Evolutionary conservation across 2,888 invertebrate species (phyloP), one percentile per base, ranked within the genome.

Genomic region (Acholoe squamosa): DNA sequence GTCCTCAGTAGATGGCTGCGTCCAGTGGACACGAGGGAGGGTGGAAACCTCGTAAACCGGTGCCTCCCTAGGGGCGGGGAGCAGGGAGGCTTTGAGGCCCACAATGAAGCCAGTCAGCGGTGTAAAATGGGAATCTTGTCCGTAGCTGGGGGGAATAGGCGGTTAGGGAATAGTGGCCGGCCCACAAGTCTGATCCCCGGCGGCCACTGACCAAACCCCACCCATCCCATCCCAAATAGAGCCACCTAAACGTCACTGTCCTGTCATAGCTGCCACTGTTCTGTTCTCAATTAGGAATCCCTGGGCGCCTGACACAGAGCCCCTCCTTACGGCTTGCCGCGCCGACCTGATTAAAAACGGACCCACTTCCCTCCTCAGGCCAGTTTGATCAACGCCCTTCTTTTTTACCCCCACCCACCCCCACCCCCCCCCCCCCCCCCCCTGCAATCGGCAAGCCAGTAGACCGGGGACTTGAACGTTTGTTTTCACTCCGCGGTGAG

Each of bases 21-120:
- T 54, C 28, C 52, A 52, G 28, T 54, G 86, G 86, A 86, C 86
- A 54, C 7, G 86, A 86, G 52, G 52, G 54, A 54, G 52, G 52
- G 54, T 52, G 31, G 0, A 28, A 52, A 28, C 19, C 25, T 56
- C 86, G 86, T 86, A 86, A 86, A 86, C 54, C 33, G 43, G 31
- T 56, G 54, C 54, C 86, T 86, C 86, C 86, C 86, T 28, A 12
- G 54, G 54, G 86, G 28, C 3, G 52, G 43, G 43, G 43, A 43
- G 43, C 5, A 43, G 5, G 43, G 43, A 1, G 52, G 54, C 54
- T 54, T 54, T 86, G 56, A 86, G 25, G 54, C 14, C 54, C 25
- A 86, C 86, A 86, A 86, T 86, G 86, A 86, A 86, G 86, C 86
- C 86, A 86, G 52, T 86, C 54, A 86, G 86, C 56, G 33, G 86